Percentiles rank a stretch among this genome's conserved stretches.
Evolutionary conservation across 2,113 vertebrate genomes (phyloP).

Genomic region (Theristicus caerulescens): DNA sequence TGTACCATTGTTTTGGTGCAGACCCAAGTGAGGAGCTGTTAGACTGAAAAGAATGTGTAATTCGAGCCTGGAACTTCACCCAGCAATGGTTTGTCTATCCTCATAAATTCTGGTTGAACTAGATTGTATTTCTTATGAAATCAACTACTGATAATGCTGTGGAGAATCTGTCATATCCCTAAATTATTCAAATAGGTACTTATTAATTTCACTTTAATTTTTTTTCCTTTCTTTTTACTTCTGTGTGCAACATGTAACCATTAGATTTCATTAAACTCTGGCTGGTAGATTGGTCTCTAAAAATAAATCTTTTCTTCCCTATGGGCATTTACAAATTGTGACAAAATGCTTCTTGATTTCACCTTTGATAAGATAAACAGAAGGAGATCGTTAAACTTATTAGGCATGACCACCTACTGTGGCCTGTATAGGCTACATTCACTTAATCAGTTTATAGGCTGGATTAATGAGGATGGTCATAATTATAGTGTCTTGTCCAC

Average conservation of each 20-base stretch:
- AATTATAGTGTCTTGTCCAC: not conserved
- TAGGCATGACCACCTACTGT: not conserved
- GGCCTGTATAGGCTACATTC: not conserved
- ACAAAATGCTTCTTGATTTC: not conserved
- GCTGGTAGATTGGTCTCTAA: not conserved
- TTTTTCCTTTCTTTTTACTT: not conserved
- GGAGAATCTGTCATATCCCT: not conserved
- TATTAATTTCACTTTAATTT: not conserved
- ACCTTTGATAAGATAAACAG: not conserved
- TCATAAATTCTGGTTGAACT: not conserved
- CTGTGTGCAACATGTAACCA: not conserved
- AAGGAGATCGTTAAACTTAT: not conserved
- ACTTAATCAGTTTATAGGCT: not conserved
- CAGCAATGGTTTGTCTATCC: not conserved
- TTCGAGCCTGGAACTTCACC: not conserved
- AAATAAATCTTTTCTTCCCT: not conserved
- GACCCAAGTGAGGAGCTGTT: not conserved
- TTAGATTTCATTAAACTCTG: not conserved
- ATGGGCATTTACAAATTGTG: not conserved
- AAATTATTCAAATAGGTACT: not conserved
- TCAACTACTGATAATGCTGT: not conserved
- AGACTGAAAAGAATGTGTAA: not conserved
- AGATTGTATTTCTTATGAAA: not conserved
- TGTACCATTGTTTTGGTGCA: not conserved
- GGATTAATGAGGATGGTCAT: not conserved